These are phyloP conservation scores for Notamacropus eugenii DNA, from an alignment of 2,797 vertebrate species.

Conservation along the genomic window DNA sequence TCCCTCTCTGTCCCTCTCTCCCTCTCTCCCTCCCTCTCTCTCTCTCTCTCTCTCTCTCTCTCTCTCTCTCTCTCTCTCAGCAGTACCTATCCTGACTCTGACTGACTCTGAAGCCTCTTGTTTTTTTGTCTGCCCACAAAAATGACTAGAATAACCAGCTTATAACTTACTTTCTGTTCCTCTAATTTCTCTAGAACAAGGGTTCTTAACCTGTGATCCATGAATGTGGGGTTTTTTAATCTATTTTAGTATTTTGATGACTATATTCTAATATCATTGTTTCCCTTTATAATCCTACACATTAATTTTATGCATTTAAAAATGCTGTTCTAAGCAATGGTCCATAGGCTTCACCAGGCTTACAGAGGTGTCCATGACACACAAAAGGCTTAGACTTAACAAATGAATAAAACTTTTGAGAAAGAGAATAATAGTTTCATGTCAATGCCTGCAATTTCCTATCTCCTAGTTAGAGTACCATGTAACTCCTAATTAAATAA, in stretches of 20 bases:
- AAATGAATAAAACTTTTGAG: neutral
- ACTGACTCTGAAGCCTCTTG: too few species aligned
- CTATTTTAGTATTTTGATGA: neutral
- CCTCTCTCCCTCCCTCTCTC: too few species aligned
- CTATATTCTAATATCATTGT: neutral
- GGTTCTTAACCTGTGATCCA: neutral
- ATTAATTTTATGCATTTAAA: neutral
- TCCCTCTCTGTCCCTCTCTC: too few species aligned
- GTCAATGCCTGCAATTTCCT: neutral
- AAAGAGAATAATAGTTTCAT: neutral
- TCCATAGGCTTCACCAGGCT: neutral
- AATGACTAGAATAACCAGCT: neutral
- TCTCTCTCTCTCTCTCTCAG: too few species aligned
- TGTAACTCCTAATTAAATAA: neutral
- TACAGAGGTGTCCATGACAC: neutral
- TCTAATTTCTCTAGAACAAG: conserved; percentile 18
- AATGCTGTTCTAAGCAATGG: neutral
- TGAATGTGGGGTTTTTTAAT: neutral
- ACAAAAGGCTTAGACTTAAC: neutral
- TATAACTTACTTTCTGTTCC: conserved; percentile 24
- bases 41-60: too few species aligned
- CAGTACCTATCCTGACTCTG: too few species aligned
- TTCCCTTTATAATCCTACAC: neutral
- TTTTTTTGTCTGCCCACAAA: neutral
- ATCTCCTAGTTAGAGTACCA: neutral